A percentile compares a stretch with the other conserved stretches of the same genome.
phyloP scores from a whole-genome alignment of 2,888 invertebrate species.

The Imbricaverruca yamaguchii region DNA sequence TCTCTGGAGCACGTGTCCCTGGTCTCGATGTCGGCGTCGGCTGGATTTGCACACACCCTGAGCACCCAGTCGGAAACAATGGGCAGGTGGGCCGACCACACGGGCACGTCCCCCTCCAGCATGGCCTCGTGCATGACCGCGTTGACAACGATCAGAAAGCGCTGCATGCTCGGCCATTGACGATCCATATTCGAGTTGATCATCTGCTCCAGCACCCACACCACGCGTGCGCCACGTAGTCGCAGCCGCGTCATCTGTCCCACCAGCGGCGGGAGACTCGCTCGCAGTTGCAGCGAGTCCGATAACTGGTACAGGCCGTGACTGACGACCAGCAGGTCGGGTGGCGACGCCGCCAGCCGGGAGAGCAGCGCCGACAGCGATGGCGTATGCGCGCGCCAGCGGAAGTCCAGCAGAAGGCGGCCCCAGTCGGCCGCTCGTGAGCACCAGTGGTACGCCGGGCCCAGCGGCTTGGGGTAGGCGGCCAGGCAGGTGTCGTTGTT shows the following conservation, averaged over 20 bases:
- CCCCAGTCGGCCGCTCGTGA: constrained; percentile 31
- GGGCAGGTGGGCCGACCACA: constrained; percentile 13
- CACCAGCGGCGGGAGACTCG: not conserved
- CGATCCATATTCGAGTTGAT: not conserved
- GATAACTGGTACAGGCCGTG: constrained; percentile 26
- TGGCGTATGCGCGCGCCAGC: not conserved
- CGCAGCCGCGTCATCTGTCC: not conserved
- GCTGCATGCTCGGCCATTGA: no score
- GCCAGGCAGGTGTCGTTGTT: not conserved
- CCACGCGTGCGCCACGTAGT: not conserved
- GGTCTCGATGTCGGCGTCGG: not conserved
- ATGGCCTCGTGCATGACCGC: not conserved
- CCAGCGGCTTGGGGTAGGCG: not conserved
- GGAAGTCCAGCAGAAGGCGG: constrained; percentile 29
- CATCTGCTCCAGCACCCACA: not conserved
- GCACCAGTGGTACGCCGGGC: not conserved
- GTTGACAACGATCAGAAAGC: not conserved
- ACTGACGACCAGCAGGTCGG: constrained; percentile 23
- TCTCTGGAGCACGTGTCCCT: not conserved
- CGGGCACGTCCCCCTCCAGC: not conserved
- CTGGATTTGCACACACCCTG: not conserved
- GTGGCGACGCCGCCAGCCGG: constrained; percentile 15
- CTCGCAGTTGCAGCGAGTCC: no score
- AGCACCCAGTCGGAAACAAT: not conserved
- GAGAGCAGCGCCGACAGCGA: constrained; percentile 19